Conservation (phyloP, 2,113 vertebrate species). For the Sceloporus undulatus region DNA sequence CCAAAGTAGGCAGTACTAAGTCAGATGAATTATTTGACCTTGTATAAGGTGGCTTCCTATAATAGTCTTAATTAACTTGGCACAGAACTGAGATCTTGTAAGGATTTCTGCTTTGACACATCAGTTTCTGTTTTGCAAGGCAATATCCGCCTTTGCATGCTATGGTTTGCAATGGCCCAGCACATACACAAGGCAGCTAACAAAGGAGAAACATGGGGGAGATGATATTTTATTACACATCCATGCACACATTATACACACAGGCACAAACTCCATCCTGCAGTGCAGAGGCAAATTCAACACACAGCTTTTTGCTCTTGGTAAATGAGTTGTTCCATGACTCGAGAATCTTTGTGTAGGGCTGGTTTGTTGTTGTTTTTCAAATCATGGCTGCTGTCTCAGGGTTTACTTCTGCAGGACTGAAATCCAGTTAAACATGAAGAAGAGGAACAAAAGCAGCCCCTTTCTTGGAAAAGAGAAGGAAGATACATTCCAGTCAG, state of each 20-base stretch:
- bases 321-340: not conserved
- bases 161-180: too few relatives aligned
- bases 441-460: not conserved
- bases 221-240: too few relatives aligned
- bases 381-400: not conserved
- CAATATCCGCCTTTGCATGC: not conserved
- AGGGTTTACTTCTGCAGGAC: not conserved
- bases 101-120: not conserved
- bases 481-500: not conserved
- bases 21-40: not conserved
- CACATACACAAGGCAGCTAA: not conserved
- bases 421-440: conserved; percentile 1
- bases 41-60: not conserved
- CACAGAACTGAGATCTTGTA: not conserved
- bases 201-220: not conserved
- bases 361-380: too few relatives aligned
- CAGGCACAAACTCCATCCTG: not conserved
- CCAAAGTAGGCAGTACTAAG: not conserved
- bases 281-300: not conserved
- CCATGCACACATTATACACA: too few relatives aligned
- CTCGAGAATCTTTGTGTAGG: not conserved
- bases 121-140: not conserved
- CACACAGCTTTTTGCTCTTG: not conserved
- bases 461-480: not conserved
- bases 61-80: not conserved